A percentile compares a stretch with the other conserved stretches of the same genome.
Conservation (phyloP, 2,113 vertebrate genomes). For the Stegostoma tigrinum region DNA sequence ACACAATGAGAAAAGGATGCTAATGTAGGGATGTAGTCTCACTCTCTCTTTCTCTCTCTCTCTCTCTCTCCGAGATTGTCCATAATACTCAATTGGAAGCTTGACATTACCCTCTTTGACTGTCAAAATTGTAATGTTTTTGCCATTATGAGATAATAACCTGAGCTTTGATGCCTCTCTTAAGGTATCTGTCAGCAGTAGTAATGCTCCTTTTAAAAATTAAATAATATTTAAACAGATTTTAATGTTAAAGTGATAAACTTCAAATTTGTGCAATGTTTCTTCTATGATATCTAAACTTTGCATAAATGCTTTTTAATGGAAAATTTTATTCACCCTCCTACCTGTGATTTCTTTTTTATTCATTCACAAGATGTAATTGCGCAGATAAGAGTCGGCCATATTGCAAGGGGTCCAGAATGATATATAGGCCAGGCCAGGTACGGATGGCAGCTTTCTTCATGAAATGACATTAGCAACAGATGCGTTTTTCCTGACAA, state of each 20-base stretch:
- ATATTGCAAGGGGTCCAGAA: too few relatives aligned
- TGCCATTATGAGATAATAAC: conserved; percentile 22
- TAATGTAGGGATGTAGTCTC: conserved; percentile 45
- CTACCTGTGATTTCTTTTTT: too few relatives aligned
- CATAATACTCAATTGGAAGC: conserved; percentile 41
- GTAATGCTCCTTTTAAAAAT: neutral
- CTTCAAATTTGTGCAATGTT: neutral
- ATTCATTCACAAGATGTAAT: too few relatives aligned
- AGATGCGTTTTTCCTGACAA: too few relatives aligned
- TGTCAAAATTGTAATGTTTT: conserved; percentile 40
- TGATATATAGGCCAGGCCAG: too few relatives aligned
- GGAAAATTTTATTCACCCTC: neutral
- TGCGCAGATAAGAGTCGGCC: too few relatives aligned
- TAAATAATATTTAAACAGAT: neutral
- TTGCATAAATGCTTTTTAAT: neutral
- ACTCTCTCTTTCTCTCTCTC: neutral
- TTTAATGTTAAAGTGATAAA: neutral
- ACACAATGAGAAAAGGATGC: conserved; percentile 42
- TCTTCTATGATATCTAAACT: neutral
- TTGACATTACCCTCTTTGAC: conserved; percentile 15
- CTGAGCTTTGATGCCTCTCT: neutral
- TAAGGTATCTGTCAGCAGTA: neutral
- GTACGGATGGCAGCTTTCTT: too few relatives aligned
- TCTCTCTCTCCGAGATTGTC: conserved; percentile 38
- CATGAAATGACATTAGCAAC: too few relatives aligned